Evolutionary conservation across 2,797 vertebrate genomes (phyloP), one percentile per base, ranked within the genome.

Genomic region (Alca torda): DNA sequence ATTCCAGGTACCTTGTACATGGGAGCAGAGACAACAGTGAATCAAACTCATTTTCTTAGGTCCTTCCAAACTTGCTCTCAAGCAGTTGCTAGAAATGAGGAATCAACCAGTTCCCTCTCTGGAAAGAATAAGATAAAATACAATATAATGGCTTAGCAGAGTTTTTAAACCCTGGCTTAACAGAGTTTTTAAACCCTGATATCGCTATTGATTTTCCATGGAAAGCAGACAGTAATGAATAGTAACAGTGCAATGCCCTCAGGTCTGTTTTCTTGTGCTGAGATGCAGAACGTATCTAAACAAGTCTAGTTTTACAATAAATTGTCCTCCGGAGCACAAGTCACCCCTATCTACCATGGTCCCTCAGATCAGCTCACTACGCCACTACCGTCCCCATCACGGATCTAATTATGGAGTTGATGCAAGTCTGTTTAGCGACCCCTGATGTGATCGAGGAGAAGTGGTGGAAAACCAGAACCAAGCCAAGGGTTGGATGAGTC

Each of bases 131-230:
- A 56, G 56, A 54, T 63, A n/a, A 94, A 95, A 63, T 30, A 74
- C 56, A 95, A 72, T 50, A 56, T 87, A 89, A 95, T 43, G 31
- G 41, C 72, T 93, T 50, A 72, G n/a, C 48, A 56, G 77, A 45
- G 33, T 53, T 93, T 92, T 63, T 15, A 79, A 92, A 63, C 43
- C 83, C 68, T 59, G 51, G 54, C 73, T 94, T 51, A 75, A 33
- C 51, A 60, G 77, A 39, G 23, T 50, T 93, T 92, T 67, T 13
- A 80, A 91, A 68, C 41, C 78, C 67, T 59, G 50, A 30, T 85
- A 85, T 77, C 60, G 23, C 50, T 86, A 59, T 73, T 88, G 76
- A 93, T 93, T 91, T 95, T 92, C 73, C 91, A 63, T 79, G 87
- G 85, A 88, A 56, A 95, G 79, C 59, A 51, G 61, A 13, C 16